phyloP scores from a whole-genome alignment of 2,888 invertebrate species.

The Acheta domesticus region DNA sequence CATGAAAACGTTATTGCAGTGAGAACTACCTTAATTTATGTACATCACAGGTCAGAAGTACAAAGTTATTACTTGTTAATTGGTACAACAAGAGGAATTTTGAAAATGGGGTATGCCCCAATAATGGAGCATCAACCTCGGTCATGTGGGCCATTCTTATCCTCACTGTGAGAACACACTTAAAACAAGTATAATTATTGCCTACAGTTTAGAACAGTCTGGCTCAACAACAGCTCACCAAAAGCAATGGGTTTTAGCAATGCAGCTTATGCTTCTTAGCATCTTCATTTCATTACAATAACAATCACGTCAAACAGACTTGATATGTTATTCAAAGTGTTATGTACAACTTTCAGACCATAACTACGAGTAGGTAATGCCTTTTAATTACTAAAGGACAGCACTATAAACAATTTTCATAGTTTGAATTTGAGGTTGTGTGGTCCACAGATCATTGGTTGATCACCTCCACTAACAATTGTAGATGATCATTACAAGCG shows the following conservation, averaged over 20 bases:
- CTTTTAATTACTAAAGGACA: not conserved
- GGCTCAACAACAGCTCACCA: not conserved
- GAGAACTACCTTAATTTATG: conserved; percentile 24
- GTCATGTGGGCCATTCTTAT: not conserved
- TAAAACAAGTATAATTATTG: not conserved
- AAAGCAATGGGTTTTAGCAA: conserved; percentile 1
- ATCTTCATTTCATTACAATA: conserved; percentile 18
- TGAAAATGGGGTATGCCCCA: not conserved
- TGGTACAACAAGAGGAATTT: conserved; percentile 18
- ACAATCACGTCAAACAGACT: conserved; percentile 4
- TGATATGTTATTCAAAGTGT: conserved; percentile 1
- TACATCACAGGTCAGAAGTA: conserved; percentile 32
- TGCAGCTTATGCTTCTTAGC: not conserved
- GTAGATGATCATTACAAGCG: not conserved
- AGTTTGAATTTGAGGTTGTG: not conserved
- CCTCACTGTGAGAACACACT: conserved; percentile 10
- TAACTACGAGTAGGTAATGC: not conserved
- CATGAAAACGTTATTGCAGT: conserved; percentile 31
- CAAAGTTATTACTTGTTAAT: conserved; percentile 23
- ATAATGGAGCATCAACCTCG: not conserved
- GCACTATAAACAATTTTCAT: not conserved
- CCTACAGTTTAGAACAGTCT: conserved; percentile 4
- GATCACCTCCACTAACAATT: not conserved
- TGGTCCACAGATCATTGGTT: conserved; percentile 9
- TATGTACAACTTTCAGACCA: not conserved